Evolutionary conservation across 2,888 invertebrate genomes (phyloP).

Genomic region (Agrypnus murinus): DNA sequence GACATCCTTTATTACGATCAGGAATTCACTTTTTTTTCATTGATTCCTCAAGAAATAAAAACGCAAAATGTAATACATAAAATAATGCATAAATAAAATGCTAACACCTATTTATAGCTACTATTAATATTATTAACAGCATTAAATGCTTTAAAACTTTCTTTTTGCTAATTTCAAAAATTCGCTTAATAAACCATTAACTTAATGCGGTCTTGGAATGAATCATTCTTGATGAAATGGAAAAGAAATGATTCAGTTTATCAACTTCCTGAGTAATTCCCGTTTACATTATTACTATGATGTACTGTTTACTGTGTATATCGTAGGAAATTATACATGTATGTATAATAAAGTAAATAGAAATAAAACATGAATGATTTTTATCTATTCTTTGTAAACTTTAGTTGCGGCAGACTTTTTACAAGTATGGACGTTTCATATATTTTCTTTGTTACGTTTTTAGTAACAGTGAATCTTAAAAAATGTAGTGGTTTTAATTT

Average conservation of each 20-base stretch:
- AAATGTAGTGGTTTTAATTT: conserved; percentile 38
- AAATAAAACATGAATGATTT: background rate
- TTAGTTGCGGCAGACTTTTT: conserved; percentile 2
- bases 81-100: too few species aligned
- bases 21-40: too few species aligned
- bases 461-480: background rate
- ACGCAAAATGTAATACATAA: too few species aligned
- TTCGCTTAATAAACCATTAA: too few species aligned
- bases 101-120: too few species aligned
- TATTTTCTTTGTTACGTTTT: background rate
- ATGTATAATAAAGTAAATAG: conserved; percentile 8
- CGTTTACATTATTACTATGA: background rate
- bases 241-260: conserved; percentile 25
- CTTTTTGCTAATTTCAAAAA: too few species aligned
- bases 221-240: background rate
- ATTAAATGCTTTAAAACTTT: too few species aligned
- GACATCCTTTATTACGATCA: too few species aligned
- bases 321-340: background rate
- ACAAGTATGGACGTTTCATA: background rate
- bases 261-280: conserved; percentile 31
- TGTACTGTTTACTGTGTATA: too few species aligned
- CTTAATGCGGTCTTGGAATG: background rate
- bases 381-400: background rate
- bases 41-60: too few species aligned
- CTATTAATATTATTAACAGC: too few species aligned